Evolutionary conservation across 2,888 invertebrate species (phyloP).

Genomic region (Lingula anatina): DNA sequence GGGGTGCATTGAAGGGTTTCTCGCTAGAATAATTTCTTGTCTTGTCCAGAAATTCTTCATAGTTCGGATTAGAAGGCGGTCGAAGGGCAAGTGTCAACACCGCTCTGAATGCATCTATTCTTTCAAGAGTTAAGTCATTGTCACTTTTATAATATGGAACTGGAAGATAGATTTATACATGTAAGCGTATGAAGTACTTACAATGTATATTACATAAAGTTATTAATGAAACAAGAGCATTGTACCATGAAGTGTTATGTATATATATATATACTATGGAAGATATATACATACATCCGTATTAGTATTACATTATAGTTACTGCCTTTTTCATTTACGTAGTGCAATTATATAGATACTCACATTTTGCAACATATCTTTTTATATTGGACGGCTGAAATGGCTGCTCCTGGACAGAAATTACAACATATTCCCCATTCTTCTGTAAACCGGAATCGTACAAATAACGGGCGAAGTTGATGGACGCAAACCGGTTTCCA

Average conservation of each 20-base stretch:
- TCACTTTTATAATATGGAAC: constrained; percentile 19
- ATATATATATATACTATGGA: too few relatives aligned
- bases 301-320: too few relatives aligned
- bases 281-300: too few relatives aligned
- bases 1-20: constrained; percentile 4
- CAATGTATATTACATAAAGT: too few relatives aligned
- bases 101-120: constrained; percentile 18
- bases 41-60: constrained; percentile 22
- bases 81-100: constrained; percentile 28
- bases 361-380: too few relatives aligned
- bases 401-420: constrained; percentile 75
- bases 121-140: neutral
- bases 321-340: too few relatives aligned
- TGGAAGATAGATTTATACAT: constrained; percentile 7
- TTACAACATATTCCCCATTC: constrained; percentile 84
- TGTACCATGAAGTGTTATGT: too few relatives aligned
- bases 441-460: constrained; percentile 66
- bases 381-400: too few relatives aligned
- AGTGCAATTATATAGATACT: too few relatives aligned
- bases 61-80: constrained; percentile 21
- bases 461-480: constrained; percentile 79
- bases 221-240: too few relatives aligned
- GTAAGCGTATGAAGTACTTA: neutral
- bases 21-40: constrained; percentile 6
- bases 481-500: constrained; percentile 83